Evolutionary conservation across 2,113 vertebrate genomes (phyloP).

Genomic region (Lichenostomus cassidix): DNA sequence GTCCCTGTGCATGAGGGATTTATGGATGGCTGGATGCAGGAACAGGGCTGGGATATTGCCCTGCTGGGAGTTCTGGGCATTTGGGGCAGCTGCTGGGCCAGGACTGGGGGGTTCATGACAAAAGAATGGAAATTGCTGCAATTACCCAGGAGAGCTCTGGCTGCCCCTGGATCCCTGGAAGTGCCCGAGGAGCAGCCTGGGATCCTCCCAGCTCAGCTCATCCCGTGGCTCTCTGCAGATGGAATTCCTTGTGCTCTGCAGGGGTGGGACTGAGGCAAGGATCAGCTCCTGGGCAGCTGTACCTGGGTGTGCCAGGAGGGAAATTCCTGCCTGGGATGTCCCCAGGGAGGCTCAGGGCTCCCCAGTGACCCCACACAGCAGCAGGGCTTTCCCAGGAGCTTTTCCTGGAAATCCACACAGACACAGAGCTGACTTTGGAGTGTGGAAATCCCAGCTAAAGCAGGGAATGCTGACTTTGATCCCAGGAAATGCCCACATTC

Average conservation of each 20-base stretch:
- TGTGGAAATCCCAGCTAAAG: background rate
- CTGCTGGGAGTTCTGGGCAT: background rate
- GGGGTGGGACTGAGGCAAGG: fast-evolving
- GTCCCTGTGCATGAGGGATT: fast-evolving
- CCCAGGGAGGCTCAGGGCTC: background rate
- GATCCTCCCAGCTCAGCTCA: background rate
- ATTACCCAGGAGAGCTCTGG: background rate
- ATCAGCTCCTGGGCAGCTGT: background rate
- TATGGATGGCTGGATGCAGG: fast-evolving
- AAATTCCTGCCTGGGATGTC: background rate
- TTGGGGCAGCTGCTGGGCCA: background rate
- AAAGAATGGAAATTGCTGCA: background rate
- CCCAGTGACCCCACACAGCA: background rate
- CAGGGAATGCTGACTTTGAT: background rate
- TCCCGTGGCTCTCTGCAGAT: fast-evolving
- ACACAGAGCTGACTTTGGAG: fast-evolving
- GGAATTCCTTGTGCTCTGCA: fast-evolving
- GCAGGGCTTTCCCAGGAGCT: no score
- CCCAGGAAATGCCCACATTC: fast-evolving
- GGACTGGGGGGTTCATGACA: background rate
- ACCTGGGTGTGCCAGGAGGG: fast-evolving
- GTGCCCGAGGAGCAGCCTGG: background rate
- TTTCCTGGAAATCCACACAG: background rate
- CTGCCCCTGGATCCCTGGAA: background rate
- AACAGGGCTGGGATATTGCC: fast-evolving